phyloP scores from a whole-genome alignment of 2,888 invertebrate species.

The Cyclophora punctaria region DNA sequence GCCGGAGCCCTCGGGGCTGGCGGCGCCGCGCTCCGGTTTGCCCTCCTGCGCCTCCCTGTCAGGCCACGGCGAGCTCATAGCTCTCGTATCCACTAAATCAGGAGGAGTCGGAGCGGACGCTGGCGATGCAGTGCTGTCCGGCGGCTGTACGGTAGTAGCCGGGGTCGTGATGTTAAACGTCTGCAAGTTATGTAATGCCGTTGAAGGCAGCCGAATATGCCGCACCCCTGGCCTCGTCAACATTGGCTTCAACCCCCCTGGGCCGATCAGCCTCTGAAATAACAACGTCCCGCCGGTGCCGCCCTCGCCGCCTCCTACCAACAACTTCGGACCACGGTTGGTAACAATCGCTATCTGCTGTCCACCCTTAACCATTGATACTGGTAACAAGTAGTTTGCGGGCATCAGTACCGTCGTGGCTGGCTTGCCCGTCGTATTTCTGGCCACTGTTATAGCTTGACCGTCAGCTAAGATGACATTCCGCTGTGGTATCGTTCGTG shows the following conservation, averaged over 20 bases:
- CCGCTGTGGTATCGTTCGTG: slow-evolving; percentile 51
- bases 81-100: slow-evolving; percentile 53
- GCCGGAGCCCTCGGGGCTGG: slow-evolving; percentile 56
- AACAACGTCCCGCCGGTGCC: slow-evolving; percentile 78
- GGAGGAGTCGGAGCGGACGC: slow-evolving; percentile 50
- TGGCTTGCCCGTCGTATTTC: slow-evolving; percentile 76
- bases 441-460: slow-evolving; percentile 77
- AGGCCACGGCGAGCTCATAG: slow-evolving; percentile 54
- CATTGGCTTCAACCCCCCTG: slow-evolving; percentile 74
- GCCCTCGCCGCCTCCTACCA: slow-evolving; percentile 58
- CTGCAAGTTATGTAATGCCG: slow-evolving; percentile 63
- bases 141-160: slow-evolving; percentile 42
- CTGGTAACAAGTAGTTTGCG: slow-evolving; percentile 82
- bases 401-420: slow-evolving; percentile 81
- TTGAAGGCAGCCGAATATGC: slow-evolving; percentile 61
- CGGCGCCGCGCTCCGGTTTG: slow-evolving; percentile 50
- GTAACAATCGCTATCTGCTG: slow-evolving; percentile 84
- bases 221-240: slow-evolving; percentile 74
- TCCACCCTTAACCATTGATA: slow-evolving; percentile 81
- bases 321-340: slow-evolving; percentile 77
- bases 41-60: slow-evolving; percentile 43
- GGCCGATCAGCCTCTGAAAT: slow-evolving; percentile 80
- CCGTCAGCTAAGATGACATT: slow-evolving; percentile 78
- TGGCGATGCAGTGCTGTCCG: slow-evolving; percentile 51
- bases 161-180: slow-evolving; percentile 50